These are phyloP conservation scores for Copsychus sechellarum DNA, from an alignment of 2,113 vertebrate species.

Conservation along the genomic window DNA sequence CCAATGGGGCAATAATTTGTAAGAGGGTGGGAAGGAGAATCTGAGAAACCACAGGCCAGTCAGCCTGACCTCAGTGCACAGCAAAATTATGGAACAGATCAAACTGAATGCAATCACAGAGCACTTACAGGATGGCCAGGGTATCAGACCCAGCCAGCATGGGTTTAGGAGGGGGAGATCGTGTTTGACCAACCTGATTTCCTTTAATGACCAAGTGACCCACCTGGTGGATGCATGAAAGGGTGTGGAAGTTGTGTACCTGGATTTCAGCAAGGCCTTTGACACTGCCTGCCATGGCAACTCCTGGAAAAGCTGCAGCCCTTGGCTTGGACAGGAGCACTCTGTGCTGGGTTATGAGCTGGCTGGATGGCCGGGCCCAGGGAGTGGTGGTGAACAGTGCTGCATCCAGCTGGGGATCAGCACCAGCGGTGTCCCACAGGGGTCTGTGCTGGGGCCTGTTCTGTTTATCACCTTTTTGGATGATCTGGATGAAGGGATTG, in stretches of 20 bases:
- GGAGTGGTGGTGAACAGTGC: rapidly evolving
- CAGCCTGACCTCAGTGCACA: background rate
- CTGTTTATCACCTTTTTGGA: too few species aligned
- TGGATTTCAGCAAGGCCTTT: background rate
- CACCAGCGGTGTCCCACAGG: too few species aligned
- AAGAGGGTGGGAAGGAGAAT: background rate
- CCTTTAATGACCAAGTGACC: background rate
- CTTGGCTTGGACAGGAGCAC: rapidly evolving
- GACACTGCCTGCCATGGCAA: background rate
- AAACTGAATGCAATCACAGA: background rate
- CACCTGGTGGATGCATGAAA: rapidly evolving
- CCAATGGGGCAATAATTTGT: background rate
- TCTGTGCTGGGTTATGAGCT: background rate
- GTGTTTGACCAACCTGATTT: background rate
- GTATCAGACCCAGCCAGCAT: rapidly evolving
- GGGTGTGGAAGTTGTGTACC: background rate
- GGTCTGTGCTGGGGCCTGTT: too few species aligned
- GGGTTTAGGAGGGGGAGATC: rapidly evolving
- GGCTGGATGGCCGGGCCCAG: rapidly evolving
- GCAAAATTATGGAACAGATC: background rate
- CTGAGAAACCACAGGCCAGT: background rate
- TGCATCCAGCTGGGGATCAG: background rate
- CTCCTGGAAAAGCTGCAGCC: background rate
- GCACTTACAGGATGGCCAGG: rapidly evolving
- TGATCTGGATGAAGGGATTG: background rate